Conservation (phyloP, 2,797 vertebrate species). For the Siniperca obscura region DNA sequence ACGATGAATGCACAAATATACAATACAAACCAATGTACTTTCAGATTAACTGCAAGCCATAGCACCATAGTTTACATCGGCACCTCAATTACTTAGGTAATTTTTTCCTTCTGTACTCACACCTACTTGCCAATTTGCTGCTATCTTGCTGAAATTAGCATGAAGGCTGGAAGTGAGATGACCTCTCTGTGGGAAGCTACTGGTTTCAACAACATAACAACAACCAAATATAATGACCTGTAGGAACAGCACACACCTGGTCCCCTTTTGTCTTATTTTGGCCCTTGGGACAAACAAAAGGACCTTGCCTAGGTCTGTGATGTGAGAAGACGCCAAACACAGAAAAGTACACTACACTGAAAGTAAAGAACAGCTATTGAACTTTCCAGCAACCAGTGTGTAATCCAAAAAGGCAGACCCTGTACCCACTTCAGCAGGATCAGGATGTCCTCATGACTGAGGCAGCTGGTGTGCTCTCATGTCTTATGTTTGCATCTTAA, state of each 20-base stretch:
- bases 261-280: neutral
- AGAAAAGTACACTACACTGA: neutral
- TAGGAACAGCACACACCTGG: neutral
- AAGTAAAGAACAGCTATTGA: neutral
- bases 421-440: neutral
- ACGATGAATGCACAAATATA: neutral
- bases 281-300: neutral
- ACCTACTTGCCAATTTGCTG: conserved; percentile 50
- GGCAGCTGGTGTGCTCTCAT: neutral
- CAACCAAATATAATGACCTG: neutral
- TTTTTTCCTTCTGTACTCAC: conserved; percentile 36
- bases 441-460: neutral
- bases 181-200: conserved; percentile 23
- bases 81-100: neutral
- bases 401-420: neutral
- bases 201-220: neutral
- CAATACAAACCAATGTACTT: neutral
- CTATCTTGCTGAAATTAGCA: conserved; percentile 49
- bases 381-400: neutral
- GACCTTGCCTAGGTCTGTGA: neutral
- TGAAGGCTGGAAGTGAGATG: conserved; percentile 41
- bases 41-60: neutral
- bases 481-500: neutral
- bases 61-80: neutral
- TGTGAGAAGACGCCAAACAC: neutral